Percentiles rank a stretch among this genome's conserved stretches.
Conservation (phyloP, 2,888 invertebrate genomes). For the Lycocerus yunnanus region DNA sequence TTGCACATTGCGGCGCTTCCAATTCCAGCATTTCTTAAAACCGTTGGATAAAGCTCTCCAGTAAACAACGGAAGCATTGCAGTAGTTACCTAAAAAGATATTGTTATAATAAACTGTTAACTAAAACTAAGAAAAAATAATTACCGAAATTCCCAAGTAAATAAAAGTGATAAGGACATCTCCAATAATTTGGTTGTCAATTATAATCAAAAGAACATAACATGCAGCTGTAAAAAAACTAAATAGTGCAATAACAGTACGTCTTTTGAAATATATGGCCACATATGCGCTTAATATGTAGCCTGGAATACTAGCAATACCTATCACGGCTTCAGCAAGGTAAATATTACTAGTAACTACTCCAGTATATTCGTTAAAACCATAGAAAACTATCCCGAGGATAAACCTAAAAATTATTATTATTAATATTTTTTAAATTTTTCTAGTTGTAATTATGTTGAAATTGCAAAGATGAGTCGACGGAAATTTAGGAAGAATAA, state of each 20-base stretch:
- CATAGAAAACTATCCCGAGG: slow-evolving; percentile 62
- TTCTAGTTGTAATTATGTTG: no score
- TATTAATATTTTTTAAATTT: not conserved
- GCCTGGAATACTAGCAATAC: slow-evolving; percentile 61
- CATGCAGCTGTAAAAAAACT: slow-evolving; percentile 58
- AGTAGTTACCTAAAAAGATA: slow-evolving; percentile 56
- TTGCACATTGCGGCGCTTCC: slow-evolving; percentile 76
- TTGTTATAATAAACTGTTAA: not conserved
- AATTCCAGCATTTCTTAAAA: slow-evolving; percentile 75
- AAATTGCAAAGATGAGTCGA: no score
- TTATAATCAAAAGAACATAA: slow-evolving; percentile 56
- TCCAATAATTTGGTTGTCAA: slow-evolving; percentile 59
- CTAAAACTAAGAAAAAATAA: slow-evolving; percentile 32
- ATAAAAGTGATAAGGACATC: slow-evolving; percentile 66
- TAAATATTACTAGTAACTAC: slow-evolving; percentile 61
- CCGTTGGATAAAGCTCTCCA: slow-evolving; percentile 79
- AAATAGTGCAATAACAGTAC: slow-evolving; percentile 57
- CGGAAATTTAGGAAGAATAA: not conserved
- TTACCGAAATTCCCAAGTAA: slow-evolving; percentile 68
- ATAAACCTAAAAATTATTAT: slow-evolving; percentile 57
- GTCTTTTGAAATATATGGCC: slow-evolving; percentile 58
- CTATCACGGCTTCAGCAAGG: slow-evolving; percentile 59
- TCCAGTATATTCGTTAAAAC: slow-evolving; percentile 64
- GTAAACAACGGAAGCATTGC: slow-evolving; percentile 73
- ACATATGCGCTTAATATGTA: slow-evolving; percentile 60